Percentiles rank a stretch among this genome's conserved stretches.
Conservation (phyloP, 1,140 invertebrate species). For the Hestina assimilis region DNA sequence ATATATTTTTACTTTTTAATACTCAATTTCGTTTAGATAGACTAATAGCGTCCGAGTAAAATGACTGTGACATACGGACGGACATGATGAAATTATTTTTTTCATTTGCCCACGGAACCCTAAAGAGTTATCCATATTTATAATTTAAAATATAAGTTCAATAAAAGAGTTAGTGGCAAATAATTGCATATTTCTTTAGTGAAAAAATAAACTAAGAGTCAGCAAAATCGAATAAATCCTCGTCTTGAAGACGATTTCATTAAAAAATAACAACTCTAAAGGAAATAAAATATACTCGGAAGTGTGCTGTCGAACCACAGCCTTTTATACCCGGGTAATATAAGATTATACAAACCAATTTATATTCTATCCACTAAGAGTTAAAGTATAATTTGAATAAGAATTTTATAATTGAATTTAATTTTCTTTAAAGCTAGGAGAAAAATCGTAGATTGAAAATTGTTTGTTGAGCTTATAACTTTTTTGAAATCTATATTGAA, state of each 20-base stretch:
- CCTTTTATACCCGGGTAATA: background rate
- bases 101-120: no score
- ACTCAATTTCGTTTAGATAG: no score
- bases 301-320: background rate
- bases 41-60: no score
- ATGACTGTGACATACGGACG: no score
- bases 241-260: background rate
- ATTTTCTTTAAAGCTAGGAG: background rate
- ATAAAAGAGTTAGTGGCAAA: no score
- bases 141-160: no score
- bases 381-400: background rate
- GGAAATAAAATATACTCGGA: background rate
- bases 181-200: background rate
- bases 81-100: no score
- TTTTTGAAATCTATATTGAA: background rate
- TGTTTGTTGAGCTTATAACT: background rate
- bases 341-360: background rate
- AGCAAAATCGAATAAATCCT: background rate
- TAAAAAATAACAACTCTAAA: background rate
- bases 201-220: background rate
- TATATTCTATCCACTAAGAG: background rate
- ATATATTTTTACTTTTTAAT: no score
- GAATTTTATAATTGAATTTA: background rate
- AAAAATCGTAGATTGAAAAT: background rate
- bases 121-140: no score